Evolutionary conservation across 2,888 invertebrate species (phyloP), one percentile per base, ranked within the genome.

Genomic region (Drosophila austrosaltans): DNA sequence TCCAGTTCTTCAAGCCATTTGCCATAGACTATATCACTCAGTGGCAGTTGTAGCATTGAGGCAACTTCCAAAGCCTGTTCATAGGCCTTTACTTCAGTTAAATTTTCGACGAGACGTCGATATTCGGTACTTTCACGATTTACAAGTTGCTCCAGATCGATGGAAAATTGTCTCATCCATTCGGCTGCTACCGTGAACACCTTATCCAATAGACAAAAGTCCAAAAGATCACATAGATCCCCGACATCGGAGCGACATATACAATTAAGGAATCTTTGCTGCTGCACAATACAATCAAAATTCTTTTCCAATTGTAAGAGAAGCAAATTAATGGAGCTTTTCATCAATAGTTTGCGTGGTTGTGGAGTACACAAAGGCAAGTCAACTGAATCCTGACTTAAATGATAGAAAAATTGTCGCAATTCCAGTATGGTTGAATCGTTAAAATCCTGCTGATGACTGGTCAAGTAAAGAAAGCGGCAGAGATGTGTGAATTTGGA

Each of bases 281-380:
- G 95, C 81, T 95, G 94, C 77, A 93, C 93, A 0, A 94, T 93
- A 62, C 95, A 96, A 44, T 93, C 93, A 76, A 96, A 95, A 77
- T 94, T 94, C 69, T 94, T 92, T 63, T 94, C 94, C 0, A 96
- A 89, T 1, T 95, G 94, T 1, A 94, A 92, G 68, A 95, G 93
- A n/a, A 95, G 92, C 30, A 96, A 91, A 7, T 93, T 93, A 22
- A 95, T 93, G 0, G 95, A 93, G 4, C 93, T 93, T 10, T 90
- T 91, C 82, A 94, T 93, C 20, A 94, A 82, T 93, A 94, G 90
- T 64, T 93, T 93, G 76, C 94, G 94, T 4, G 93, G 80, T 66
- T 93, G 93, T 0, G 92, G 67, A 0, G 75, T 67, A 10, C 85
- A 89, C 2, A 90, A 75, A 0, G 93, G 90, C 90, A 92, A 76